Conservation (phyloP, 2,797 vertebrate genomes). For the Malacoctenus gilli region DNA sequence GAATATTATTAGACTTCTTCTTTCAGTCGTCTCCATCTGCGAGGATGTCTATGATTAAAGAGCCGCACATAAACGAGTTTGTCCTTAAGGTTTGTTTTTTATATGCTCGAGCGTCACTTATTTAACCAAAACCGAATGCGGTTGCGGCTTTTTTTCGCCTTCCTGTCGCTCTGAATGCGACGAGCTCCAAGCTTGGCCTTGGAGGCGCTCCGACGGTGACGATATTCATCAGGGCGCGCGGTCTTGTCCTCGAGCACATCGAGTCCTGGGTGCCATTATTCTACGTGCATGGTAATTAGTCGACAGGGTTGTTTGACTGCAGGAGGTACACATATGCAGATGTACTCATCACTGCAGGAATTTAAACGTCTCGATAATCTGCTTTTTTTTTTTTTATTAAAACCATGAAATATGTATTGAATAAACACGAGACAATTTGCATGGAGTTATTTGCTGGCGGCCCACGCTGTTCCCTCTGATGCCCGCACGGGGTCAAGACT, state of each 20-base stretch:
- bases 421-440: background rate
- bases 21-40: conserved; percentile 58
- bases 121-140: background rate
- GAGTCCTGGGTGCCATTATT: conserved; percentile 15
- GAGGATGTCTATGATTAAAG: conserved; percentile 57
- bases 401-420: too few species aligned
- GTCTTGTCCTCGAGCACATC: conserved; percentile 7
- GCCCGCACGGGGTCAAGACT: too few species aligned
- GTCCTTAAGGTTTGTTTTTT: conserved; percentile 15
- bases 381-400: background rate
- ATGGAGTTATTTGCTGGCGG: background rate
- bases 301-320: conserved; percentile 3
- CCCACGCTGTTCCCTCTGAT: background rate
- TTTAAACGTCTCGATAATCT: too few species aligned
- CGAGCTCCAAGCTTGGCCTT: background rate
- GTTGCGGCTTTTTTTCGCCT: background rate
- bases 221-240: conserved; percentile 12
- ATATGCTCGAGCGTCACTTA: conserved; percentile 11
- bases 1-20: conserved; percentile 40
- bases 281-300: conserved; percentile 20
- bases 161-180: conserved; percentile 8
- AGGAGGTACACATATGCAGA: background rate
- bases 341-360: background rate
- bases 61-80: conserved; percentile 49
- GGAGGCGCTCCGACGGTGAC: conserved; percentile 1